Evolutionary conservation across 2,113 vertebrate species (phyloP).

Genomic region (Channa maculata): DNA sequence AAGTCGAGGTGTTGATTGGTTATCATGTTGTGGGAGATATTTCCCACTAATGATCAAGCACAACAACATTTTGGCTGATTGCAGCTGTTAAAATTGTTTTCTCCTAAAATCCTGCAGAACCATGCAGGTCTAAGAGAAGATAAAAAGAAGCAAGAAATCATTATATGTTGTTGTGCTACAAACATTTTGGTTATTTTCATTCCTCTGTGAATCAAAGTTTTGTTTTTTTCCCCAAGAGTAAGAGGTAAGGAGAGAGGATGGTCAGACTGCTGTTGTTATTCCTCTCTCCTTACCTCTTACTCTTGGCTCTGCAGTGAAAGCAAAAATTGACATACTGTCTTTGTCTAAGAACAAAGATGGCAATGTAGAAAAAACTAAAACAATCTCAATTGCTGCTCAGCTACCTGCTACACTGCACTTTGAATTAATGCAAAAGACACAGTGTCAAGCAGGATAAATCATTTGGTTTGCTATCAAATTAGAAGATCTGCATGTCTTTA

Average conservation of each 20-base stretch:
- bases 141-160: neutral
- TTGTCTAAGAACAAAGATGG: slow-evolving; percentile 1
- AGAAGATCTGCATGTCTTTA: neutral
- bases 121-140: neutral
- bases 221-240: neutral
- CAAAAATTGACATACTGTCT: neutral
- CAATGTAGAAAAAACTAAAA: slow-evolving; percentile 31
- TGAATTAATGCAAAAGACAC: slow-evolving; percentile 36
- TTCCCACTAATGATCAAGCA: neutral
- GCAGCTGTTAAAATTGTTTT: neutral
- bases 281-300: neutral
- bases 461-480: neutral
- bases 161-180: neutral
- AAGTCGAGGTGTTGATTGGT: neutral
- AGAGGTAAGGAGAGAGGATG: neutral
- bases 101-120: neutral
- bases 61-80: neutral
- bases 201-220: neutral
- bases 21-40: neutral
- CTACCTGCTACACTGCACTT: slow-evolving; percentile 17
- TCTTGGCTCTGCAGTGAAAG: too few relatives aligned
- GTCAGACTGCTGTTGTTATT: neutral
- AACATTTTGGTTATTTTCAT: neutral
- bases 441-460: neutral
- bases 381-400: slow-evolving; percentile 1